Conservation (phyloP, 2,113 vertebrate species). For the Tringa solitaria region DNA sequence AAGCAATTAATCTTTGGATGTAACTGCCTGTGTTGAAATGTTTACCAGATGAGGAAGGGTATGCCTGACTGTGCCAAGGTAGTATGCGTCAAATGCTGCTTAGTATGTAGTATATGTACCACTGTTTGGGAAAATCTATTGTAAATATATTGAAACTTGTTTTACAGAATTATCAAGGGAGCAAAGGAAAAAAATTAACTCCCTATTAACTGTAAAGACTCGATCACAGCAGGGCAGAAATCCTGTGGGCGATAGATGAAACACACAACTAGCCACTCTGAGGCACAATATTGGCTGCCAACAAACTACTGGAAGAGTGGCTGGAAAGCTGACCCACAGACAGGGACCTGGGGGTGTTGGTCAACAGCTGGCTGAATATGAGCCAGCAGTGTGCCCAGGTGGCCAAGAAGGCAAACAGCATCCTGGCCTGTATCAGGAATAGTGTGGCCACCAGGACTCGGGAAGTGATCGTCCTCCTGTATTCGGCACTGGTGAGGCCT, state of each 20-base stretch:
- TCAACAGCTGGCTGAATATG: rapidly evolving
- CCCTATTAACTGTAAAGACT: background rate
- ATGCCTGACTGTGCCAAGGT: background rate
- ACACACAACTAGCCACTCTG: rapidly evolving
- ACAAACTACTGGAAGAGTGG: background rate
- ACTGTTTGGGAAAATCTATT: background rate
- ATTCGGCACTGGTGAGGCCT: background rate
- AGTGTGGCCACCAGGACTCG: background rate
- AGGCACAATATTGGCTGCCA: background rate
- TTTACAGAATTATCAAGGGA: background rate
- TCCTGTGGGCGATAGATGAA: background rate
- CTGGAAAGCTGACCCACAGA: background rate
- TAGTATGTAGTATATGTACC: background rate
- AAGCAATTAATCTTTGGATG: background rate
- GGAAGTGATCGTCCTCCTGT: rapidly evolving
- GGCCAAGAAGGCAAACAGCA: background rate
- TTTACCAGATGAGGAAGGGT: background rate
- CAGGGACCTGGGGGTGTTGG: background rate
- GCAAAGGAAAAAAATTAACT: background rate
- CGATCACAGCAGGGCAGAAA: background rate
- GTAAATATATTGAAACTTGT: background rate
- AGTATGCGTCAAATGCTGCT: background rate
- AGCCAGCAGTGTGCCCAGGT: background rate
- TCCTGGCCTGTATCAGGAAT: background rate
- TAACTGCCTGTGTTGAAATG: background rate